Base-by-base conservation (phyloP, 2,888 invertebrate species). In the Limnephilus lunatus region DNA sequence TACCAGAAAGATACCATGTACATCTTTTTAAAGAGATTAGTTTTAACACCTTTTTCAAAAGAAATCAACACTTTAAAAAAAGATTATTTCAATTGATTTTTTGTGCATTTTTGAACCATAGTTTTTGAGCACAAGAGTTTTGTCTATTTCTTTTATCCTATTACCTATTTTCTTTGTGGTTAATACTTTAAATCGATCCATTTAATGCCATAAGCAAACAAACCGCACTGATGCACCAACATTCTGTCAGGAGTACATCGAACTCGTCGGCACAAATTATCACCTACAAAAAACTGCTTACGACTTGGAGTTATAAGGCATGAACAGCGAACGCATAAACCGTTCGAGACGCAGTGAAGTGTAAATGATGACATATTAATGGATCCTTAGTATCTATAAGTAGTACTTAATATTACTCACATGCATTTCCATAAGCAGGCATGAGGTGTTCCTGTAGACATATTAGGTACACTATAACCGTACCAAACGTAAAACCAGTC, bases 401-500 rank as follows among this genome's bases (percentile, higher is more conserved):
- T 68, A 25, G 68, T 68, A 44, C 35, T 89, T 35, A 30, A 81
- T 81, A 81, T 48, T n/a, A 95, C 96, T 95, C 95, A 97, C 97
- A 97, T 94, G 97, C 97, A 95, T 97, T 97, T 89, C 98, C 98
- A 94, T 98, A 97, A 90, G 97, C 96, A 25, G 98, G 98, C 95
- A 98, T 97, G 93, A 98, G 96, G 94, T 97, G 97, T 94, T 98
- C 98, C 95, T 98, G 98, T 89, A 98, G 96, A 95, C 98, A 98
- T 94, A 98, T 97, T 94, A 98, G 95, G 95, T 98, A 98, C 83
- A 98, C 98, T 93, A 98, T 97, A 93, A 98, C 97, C 89, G 98
- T 97, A 30, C 98, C 98, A 95, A 98, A 98, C 93, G 98, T 97
- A 95, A 98, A 98, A 68, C 98, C 98, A 88, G 98, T 98, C 90